Evolutionary conservation across 2,888 invertebrate species (phyloP).

Genomic region (Polymixis lichenea): DNA sequence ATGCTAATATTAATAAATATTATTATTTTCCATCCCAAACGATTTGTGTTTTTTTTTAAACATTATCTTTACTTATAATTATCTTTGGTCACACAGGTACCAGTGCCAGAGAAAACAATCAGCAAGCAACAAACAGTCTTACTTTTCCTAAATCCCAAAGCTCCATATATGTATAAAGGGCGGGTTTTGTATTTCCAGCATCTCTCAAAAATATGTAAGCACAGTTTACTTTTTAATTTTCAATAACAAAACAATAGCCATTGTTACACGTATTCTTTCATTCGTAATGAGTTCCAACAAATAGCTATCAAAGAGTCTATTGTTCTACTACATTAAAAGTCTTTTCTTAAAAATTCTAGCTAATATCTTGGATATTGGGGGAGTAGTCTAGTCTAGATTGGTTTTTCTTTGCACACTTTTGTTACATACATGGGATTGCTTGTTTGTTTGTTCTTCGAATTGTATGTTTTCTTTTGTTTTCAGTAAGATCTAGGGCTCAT

Average conservation of each 20-base stretch:
- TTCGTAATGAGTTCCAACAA: slow-evolving; percentile 53
- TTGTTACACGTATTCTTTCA: slow-evolving; percentile 48
- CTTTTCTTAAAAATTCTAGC: slow-evolving; percentile 43
- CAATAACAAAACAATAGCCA: slow-evolving; percentile 52
- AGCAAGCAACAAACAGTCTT: too few relatives aligned
- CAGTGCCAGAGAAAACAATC: too few relatives aligned
- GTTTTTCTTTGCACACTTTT: slow-evolving; percentile 10
- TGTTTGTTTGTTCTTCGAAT: not conserved
- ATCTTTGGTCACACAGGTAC: too few relatives aligned
- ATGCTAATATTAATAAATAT: too few relatives aligned
- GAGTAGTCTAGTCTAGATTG: not conserved
- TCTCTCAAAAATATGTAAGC: not conserved
- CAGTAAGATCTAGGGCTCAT: not conserved
- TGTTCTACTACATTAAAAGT: slow-evolving; percentile 60
- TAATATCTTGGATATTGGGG: slow-evolving; percentile 49
- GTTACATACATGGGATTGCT: slow-evolving; percentile 1
- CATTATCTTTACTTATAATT: too few relatives aligned
- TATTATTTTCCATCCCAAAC: too few relatives aligned
- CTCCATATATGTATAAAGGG: too few relatives aligned
- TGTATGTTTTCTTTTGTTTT: slow-evolving; percentile 1
- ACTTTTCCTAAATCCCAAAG: not conserved
- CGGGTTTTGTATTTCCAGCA: not conserved
- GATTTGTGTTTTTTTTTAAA: too few relatives aligned
- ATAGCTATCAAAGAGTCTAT: slow-evolving; percentile 53
- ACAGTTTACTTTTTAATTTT: slow-evolving; percentile 50